Evolutionary conservation across 2,797 vertebrate species (phyloP).

Genomic region (Propithecus deckenii): DNA sequence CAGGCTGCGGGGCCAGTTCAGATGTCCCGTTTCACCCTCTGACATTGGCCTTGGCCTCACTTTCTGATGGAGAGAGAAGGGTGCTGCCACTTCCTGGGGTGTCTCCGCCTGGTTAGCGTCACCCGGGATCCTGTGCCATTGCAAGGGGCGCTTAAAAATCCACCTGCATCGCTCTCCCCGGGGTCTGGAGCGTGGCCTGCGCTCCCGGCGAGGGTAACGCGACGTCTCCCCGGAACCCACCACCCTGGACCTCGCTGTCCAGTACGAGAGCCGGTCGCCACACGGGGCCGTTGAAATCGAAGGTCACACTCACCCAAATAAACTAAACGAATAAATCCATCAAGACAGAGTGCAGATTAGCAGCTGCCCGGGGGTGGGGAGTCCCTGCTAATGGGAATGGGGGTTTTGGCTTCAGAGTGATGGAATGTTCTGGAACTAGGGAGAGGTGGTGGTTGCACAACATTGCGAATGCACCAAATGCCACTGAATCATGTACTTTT

Average conservation of each 20-base stretch:
- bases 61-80: background rate
- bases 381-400: too few relatives aligned
- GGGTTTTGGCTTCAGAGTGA: background rate
- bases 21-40: accelerated
- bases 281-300: background rate
- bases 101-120: background rate
- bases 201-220: accelerated
- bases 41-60: background rate
- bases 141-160: background rate
- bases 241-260: background rate
- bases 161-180: background rate
- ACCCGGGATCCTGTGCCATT: accelerated
- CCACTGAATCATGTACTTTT: background rate
- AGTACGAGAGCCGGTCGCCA: accelerated
- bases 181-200: background rate
- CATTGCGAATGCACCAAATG: background rate
- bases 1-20: background rate
- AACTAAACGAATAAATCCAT: background rate
- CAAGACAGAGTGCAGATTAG: accelerated
- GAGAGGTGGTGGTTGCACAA: background rate
- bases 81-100: background rate
- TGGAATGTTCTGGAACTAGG: background rate
- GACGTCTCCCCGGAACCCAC: too few relatives aligned
- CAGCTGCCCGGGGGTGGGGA: background rate
- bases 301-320: background rate